These are phyloP conservation scores for Lamprotornis superbus DNA, from an alignment of 2,113 vertebrate species.

Conservation along the genomic window DNA sequence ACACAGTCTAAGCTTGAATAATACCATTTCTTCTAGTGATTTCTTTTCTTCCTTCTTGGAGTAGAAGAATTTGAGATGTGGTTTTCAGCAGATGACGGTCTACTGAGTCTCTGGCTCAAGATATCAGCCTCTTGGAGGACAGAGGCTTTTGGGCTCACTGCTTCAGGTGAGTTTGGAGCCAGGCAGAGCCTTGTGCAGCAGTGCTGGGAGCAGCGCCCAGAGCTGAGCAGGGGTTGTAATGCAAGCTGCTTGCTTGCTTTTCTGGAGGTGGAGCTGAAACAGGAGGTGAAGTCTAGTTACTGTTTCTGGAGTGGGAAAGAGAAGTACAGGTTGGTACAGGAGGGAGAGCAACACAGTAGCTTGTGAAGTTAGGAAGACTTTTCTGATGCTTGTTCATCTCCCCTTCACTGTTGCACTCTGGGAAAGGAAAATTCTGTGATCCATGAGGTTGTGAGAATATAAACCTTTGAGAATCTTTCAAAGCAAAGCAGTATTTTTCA, in stretches of 20 bases:
- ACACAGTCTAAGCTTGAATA: background rate
- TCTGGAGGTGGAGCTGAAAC: background rate
- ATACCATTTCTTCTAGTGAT: background rate
- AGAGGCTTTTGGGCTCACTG: background rate
- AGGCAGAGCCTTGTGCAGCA: background rate
- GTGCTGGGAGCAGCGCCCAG: background rate
- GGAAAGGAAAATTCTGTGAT: background rate
- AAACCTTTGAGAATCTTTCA: background rate
- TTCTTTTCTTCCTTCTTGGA: background rate
- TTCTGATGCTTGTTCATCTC: background rate
- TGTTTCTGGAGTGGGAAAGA: background rate
- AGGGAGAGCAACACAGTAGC: background rate
- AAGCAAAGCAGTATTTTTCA: background rate
- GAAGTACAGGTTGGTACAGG: background rate
- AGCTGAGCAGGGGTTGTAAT: background rate
- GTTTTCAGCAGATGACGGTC: background rate
- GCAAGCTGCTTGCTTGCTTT: background rate
- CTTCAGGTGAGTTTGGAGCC: background rate
- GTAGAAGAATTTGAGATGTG: background rate
- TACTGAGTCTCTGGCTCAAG: background rate
- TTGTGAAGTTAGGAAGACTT: background rate
- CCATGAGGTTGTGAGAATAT: background rate
- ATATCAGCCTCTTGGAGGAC: background rate
- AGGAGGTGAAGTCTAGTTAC: background rate
- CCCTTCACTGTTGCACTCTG: background rate